These are phyloP conservation scores for Myripristis jacobus DNA, from an alignment of 2,797 vertebrate species.

Conservation along the genomic window DNA sequence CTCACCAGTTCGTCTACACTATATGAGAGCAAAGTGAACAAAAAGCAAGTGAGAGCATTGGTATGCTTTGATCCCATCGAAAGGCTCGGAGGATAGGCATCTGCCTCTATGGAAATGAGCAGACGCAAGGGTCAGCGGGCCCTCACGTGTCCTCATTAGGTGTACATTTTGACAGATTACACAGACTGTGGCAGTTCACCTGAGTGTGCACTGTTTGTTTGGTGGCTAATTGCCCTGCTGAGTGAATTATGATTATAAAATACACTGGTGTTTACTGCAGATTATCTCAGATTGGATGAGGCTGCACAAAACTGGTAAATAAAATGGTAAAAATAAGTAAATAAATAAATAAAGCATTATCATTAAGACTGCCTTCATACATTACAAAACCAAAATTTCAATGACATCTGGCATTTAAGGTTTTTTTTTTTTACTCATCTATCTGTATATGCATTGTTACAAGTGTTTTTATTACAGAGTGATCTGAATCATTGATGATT, in stretches of 20 bases:
- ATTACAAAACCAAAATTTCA: background rate
- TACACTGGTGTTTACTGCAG: conserved; percentile 60
- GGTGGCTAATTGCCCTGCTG: conserved; percentile 70
- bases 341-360: too few species aligned
- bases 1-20: background rate
- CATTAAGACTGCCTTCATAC: background rate
- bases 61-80: conserved; percentile 53
- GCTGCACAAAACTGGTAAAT: conserved; percentile 29
- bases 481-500: conserved; percentile 45
- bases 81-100: conserved; percentile 52
- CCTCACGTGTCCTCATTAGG: conserved; percentile 59
- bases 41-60: conserved; percentile 40
- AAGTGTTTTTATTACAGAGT: conserved; percentile 15
- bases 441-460: background rate
- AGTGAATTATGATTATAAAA: conserved; percentile 62
- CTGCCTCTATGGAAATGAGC: conserved; percentile 26
- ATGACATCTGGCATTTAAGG: background rate
- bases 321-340: too few species aligned
- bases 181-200: conserved; percentile 65
- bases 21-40: conserved; percentile 20
- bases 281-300: conserved; percentile 50
- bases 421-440: background rate
- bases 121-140: conserved; percentile 39
- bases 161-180: conserved; percentile 71
- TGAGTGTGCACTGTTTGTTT: conserved; percentile 52